Conservation (phyloP, 2,113 vertebrate species). For the Entomyzon cyanotis region DNA sequence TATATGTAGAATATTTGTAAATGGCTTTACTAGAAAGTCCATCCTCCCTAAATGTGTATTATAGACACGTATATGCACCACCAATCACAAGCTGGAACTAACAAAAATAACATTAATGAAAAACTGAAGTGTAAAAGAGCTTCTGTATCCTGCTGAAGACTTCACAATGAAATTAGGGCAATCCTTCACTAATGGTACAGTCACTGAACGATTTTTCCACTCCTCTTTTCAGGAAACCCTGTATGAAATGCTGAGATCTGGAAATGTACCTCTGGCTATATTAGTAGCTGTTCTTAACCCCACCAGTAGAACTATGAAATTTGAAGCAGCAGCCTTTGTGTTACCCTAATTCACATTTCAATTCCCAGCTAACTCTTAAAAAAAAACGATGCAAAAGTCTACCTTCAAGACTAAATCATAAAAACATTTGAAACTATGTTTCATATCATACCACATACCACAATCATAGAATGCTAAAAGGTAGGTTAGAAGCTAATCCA, state of each 20-base stretch:
- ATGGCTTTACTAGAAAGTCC: neutral
- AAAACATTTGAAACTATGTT: neutral
- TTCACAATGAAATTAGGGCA: neutral
- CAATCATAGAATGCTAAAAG: neutral
- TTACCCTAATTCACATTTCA: neutral
- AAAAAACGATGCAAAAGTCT: neutral
- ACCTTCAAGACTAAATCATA: neutral
- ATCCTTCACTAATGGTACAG: neutral
- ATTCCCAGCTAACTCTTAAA: neutral
- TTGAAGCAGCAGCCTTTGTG: neutral
- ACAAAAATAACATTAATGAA: neutral
- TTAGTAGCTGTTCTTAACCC: neutral
- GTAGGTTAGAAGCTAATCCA: neutral
- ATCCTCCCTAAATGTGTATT: neutral
- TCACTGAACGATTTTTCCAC: neutral
- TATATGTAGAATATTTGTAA: neutral
- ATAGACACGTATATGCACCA: neutral
- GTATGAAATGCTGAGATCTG: neutral
- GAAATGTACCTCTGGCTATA: neutral
- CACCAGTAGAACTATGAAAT: neutral
- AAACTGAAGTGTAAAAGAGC: neutral
- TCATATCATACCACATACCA: too few relatives aligned
- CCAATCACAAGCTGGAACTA: neutral
- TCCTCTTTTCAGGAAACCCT: neutral
- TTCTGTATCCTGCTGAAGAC: neutral